Conservation (phyloP, 1,140 invertebrate species). For the Lucilia cuprina region DNA sequence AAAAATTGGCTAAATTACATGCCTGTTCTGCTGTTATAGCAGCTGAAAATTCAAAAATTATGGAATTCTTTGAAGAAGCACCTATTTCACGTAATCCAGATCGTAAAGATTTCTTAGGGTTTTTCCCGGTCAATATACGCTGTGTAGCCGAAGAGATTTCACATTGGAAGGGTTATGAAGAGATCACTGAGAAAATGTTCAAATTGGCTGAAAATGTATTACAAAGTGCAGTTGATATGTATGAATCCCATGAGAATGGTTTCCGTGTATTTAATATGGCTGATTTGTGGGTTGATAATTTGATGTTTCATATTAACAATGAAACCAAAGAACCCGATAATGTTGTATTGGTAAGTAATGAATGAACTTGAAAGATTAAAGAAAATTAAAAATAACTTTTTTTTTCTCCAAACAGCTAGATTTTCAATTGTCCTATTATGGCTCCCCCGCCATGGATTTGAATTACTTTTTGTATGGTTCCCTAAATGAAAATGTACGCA, state of each 20-base stretch:
- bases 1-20: conserved; percentile 67
- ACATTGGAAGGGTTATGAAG: conserved; percentile 58
- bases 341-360: conserved; percentile 66
- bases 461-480: conserved; percentile 68
- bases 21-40: conserved; percentile 64
- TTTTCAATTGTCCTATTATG: conserved; percentile 67
- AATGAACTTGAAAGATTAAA: conserved; percentile 20
- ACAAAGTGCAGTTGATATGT: conserved; percentile 53
- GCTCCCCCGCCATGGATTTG: conserved; percentile 68
- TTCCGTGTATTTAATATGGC: conserved; percentile 72
- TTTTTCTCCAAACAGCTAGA: conserved; percentile 64
- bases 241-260: conserved; percentile 60
- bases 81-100: conserved; percentile 60
- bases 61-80: conserved; percentile 57
- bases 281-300: conserved; percentile 73
- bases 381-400: not conserved
- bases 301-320: conserved; percentile 70
- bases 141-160: conserved; percentile 57
- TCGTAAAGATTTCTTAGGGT: conserved; percentile 55
- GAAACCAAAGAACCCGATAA: conserved; percentile 64
- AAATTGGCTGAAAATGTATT: conserved; percentile 56
- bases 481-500: conserved; percentile 65
- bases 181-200: conserved; percentile 60
- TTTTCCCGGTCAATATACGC: conserved; percentile 58
- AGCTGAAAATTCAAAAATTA: conserved; percentile 48